Percentiles rank a stretch among this genome's conserved stretches.
Evolutionary conservation across 1,140 invertebrate genomes (phyloP).

Genomic region (Forficula auricularia): DNA sequence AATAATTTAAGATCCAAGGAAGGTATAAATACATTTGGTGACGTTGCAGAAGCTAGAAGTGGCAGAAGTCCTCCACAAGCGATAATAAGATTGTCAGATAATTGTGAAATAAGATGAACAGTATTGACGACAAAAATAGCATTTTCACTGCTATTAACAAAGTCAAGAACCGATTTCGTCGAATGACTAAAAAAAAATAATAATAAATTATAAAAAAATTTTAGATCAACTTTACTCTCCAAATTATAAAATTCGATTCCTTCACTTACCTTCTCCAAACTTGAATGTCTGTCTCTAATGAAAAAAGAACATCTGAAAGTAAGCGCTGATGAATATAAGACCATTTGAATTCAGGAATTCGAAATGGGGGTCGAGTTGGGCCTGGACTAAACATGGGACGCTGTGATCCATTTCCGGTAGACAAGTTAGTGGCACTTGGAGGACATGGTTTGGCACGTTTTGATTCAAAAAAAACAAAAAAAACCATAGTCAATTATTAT

Average conservation of each 20-base stretch:
- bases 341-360: constrained; percentile 99
- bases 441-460: constrained; percentile 38
- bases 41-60: constrained; percentile 90
- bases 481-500: too few relatives aligned
- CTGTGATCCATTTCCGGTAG: neutral
- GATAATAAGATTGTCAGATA: constrained; percentile 97
- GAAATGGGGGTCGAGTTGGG: constrained; percentile 86
- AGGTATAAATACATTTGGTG: constrained; percentile 95
- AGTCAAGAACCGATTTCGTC: constrained; percentile 91
- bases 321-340: constrained; percentile 95
- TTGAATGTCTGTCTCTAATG: constrained; percentile 94
- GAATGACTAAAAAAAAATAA: constrained; percentile 50
- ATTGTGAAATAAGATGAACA: constrained; percentile 94
- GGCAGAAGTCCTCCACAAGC: constrained; percentile 95
- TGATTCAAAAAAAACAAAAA: constrained; percentile 10
- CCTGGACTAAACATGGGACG: constrained; percentile 88
- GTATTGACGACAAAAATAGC: constrained; percentile 99
- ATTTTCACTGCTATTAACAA: constrained; percentile 94
- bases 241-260: neutral
- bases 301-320: constrained; percentile 90
- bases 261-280: constrained; percentile 66
- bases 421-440: constrained; percentile 23
- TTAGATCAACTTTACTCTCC: constrained; percentile 7
- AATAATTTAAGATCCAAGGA: too few relatives aligned
- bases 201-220: constrained; percentile 5